Evolutionary conservation across 2,113 vertebrate species (phyloP).

Genomic region (Neofelis nebulosa): DNA sequence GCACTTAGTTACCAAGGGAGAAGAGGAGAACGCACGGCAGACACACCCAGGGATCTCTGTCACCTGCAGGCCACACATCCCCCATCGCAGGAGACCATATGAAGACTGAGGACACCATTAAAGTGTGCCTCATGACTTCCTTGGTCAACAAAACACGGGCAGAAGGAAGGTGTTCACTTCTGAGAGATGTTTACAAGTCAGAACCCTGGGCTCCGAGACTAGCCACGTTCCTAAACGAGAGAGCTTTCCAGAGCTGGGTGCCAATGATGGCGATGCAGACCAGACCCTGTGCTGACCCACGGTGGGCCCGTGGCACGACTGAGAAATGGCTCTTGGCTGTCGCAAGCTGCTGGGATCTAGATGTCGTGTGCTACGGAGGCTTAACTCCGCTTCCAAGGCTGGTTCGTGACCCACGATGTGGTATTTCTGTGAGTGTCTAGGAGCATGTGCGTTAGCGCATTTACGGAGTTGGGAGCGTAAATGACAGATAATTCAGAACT

Average conservation of each 20-base stretch:
- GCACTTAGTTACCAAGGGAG: not conserved
- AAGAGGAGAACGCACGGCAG: accelerated
- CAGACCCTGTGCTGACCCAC: accelerated
- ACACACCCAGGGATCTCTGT: not conserved
- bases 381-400: not conserved
- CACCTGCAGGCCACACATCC: accelerated
- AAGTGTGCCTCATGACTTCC: accelerated
- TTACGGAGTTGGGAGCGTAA: accelerated
- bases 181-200: not conserved
- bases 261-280: accelerated
- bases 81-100: accelerated
- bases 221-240: accelerated
- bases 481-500: accelerated
- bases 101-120: accelerated
- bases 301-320: accelerated
- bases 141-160: accelerated
- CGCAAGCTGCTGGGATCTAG: accelerated
- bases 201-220: accelerated
- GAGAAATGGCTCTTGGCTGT: too few species aligned
- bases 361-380: accelerated
- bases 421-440: not conserved
- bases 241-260: not conserved
- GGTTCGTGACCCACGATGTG: accelerated
- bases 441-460: not conserved
- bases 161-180: not conserved